These are phyloP conservation scores for Glossosoma conforme DNA, from an alignment of 1,140 invertebrate species.

Conservation along the genomic window DNA sequence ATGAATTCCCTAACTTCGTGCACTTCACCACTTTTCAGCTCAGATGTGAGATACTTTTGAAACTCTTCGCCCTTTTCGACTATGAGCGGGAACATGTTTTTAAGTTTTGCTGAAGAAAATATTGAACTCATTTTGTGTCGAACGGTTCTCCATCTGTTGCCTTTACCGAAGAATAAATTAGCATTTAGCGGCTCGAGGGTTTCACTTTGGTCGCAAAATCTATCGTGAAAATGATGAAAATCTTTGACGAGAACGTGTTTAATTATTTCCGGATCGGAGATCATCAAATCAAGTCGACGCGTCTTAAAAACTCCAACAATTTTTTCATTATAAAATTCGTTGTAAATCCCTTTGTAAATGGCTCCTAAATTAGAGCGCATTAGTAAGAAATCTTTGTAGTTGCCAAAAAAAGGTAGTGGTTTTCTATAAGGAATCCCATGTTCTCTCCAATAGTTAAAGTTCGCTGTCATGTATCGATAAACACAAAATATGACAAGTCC, in stretches of 20 bases:
- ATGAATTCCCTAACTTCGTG: slow-evolving; percentile 33
- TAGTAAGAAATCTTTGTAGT: slow-evolving; percentile 23
- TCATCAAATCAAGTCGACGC: slow-evolving; percentile 42
- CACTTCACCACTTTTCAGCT: slow-evolving; percentile 17
- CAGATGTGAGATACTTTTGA: slow-evolving; percentile 9
- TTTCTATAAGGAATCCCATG: slow-evolving; percentile 37
- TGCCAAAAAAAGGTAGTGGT: slow-evolving; percentile 38
- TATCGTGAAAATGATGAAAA: slow-evolving; percentile 49
- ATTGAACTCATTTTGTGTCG: slow-evolving; percentile 53
- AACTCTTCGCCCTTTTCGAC: slow-evolving; percentile 35
- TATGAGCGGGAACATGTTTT: slow-evolving; percentile 50
- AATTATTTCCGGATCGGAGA: slow-evolving; percentile 50
- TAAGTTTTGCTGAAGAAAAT: slow-evolving; percentile 50
- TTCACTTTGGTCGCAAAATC: slow-evolving; percentile 29
- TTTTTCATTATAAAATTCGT: slow-evolving; percentile 28
- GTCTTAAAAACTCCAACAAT: slow-evolving; percentile 42
- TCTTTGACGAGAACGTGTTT: slow-evolving; percentile 53
- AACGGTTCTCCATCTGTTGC: slow-evolving; percentile 50
- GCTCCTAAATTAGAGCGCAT: slow-evolving; percentile 11
- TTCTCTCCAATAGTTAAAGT: slow-evolving; percentile 45
- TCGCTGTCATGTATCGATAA: slow-evolving; percentile 18
- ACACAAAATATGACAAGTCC: slow-evolving; percentile 2
- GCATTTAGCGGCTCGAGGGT: slow-evolving; percentile 34
- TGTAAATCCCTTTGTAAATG: slow-evolving; percentile 28
- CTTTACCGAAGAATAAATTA: slow-evolving; percentile 33